A percentile compares a stretch with the other conserved stretches of the same genome.
These are phyloP conservation scores for Habropoda laboriosa DNA, from an alignment of 1,140 invertebrate species.

Conservation along the genomic window DNA sequence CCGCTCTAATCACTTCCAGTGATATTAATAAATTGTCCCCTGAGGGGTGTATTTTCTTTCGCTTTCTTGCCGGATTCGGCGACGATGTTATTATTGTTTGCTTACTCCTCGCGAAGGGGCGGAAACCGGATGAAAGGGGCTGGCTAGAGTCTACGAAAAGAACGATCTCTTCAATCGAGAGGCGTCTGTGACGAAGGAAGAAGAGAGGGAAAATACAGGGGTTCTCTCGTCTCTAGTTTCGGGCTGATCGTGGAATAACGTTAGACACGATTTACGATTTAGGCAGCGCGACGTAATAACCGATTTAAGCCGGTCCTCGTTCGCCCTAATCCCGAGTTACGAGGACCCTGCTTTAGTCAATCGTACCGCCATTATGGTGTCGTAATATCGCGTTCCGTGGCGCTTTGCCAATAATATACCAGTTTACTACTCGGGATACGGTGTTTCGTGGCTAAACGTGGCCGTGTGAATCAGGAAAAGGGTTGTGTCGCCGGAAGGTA, in stretches of 20 bases:
- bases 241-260: slow-evolving; percentile 30
- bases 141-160: not conserved
- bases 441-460: slow-evolving; percentile 26
- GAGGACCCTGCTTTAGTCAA: slow-evolving; percentile 68
- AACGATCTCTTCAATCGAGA: slow-evolving; percentile 18
- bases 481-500: not conserved
- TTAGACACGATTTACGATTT: slow-evolving; percentile 63
- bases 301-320: slow-evolving; percentile 60
- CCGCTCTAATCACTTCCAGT: slow-evolving; percentile 40
- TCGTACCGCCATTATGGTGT: slow-evolving; percentile 65
- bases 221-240: slow-evolving; percentile 41
- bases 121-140: not conserved
- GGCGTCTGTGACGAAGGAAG: not conserved
- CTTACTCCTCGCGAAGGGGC: slow-evolving; percentile 31
- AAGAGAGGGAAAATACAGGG: not conserved
- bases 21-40: slow-evolving; percentile 63
- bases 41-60: slow-evolving; percentile 44
- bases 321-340: slow-evolving; percentile 66
- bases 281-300: slow-evolving; percentile 65
- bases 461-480: slow-evolving; percentile 17
- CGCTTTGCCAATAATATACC: slow-evolving; percentile 66
- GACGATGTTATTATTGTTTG: slow-evolving; percentile 63
- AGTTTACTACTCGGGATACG: slow-evolving; percentile 56
- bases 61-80: slow-evolving; percentile 17
- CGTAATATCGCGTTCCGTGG: slow-evolving; percentile 61